Evolutionary conservation across 1,140 invertebrate genomes (phyloP).

Genomic region (Latrodectus geometricus): DNA sequence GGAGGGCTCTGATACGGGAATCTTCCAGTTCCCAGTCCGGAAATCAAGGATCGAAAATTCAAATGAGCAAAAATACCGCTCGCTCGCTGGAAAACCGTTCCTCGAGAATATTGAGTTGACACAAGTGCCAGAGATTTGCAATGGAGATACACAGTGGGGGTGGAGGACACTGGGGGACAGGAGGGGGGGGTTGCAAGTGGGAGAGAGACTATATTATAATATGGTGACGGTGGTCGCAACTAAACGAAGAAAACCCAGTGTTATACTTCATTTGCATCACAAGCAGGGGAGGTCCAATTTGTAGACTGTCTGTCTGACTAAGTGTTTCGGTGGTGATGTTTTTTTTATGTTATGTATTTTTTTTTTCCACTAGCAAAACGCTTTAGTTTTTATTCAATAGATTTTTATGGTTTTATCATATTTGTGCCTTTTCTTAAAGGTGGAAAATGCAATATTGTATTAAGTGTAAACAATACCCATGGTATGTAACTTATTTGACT

Average conservation of each 20-base stretch:
- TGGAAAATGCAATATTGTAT: too few relatives aligned
- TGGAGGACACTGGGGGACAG: neutral
- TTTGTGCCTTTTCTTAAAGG: too few relatives aligned
- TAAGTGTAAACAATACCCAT: too few relatives aligned
- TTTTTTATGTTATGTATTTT: neutral
- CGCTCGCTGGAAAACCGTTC: constrained; percentile 57
- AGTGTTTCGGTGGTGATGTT: constrained; percentile 33
- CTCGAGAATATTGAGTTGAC: constrained; percentile 60
- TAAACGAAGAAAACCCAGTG: constrained; percentile 37
- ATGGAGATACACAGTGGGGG: constrained; percentile 49
- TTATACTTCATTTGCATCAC: constrained; percentile 58
- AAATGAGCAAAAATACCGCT: constrained; percentile 60
- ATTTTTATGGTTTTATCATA: neutral
- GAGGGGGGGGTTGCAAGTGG: neutral
- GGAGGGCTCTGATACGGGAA: neutral
- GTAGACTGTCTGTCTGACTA: constrained; percentile 56
- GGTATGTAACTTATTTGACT: too few relatives aligned
- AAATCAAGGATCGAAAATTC: constrained; percentile 62
- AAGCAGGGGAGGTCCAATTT: constrained; percentile 58
- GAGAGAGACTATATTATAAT: constrained; percentile 52
- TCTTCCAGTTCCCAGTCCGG: constrained; percentile 24
- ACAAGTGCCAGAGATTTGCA: constrained; percentile 60
- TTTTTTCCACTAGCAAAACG: neutral
- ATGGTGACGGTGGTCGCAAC: constrained; percentile 49
- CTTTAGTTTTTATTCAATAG: neutral